Evolutionary conservation across 2,797 vertebrate genomes (phyloP).

Genomic region (Novumbra hubbsi): DNA sequence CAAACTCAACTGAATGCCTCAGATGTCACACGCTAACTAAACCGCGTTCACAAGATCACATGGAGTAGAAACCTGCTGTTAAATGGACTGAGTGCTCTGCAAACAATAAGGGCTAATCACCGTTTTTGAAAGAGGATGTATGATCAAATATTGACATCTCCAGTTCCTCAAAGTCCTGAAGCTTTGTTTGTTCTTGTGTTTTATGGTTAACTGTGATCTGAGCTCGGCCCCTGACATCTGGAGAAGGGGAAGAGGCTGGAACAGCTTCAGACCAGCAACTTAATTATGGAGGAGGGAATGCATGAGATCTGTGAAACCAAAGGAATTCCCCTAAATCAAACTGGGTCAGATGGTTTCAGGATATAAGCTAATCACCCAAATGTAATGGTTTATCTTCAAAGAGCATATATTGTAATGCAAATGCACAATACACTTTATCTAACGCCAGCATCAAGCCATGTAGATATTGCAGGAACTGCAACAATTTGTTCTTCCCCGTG

Average conservation of each 20-base stretch:
- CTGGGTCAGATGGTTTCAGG: not conserved
- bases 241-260: constrained; percentile 43
- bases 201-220: constrained; percentile 27
- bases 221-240: constrained; percentile 62
- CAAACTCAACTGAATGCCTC: constrained; percentile 17
- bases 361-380: not conserved
- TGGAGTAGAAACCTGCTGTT: not conserved
- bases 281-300: constrained; percentile 50
- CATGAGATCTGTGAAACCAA: constrained; percentile 31
- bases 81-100: constrained; percentile 12
- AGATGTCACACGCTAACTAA: not conserved
- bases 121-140: constrained; percentile 5
- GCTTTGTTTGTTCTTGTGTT: constrained; percentile 33
- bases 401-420: not conserved
- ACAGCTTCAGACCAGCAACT: constrained; percentile 39
- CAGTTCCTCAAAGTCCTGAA: constrained; percentile 7
- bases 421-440: not conserved
- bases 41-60: not conserved
- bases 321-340: constrained; percentile 40
- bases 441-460: not conserved
- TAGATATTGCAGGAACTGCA: constrained; percentile 6
- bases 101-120: not conserved
- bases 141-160: constrained; percentile 14
- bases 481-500: not conserved
- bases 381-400: not conserved